Evolutionary conservation across 1,140 invertebrate genomes (phyloP).

Genomic region (Papilio polytes): DNA sequence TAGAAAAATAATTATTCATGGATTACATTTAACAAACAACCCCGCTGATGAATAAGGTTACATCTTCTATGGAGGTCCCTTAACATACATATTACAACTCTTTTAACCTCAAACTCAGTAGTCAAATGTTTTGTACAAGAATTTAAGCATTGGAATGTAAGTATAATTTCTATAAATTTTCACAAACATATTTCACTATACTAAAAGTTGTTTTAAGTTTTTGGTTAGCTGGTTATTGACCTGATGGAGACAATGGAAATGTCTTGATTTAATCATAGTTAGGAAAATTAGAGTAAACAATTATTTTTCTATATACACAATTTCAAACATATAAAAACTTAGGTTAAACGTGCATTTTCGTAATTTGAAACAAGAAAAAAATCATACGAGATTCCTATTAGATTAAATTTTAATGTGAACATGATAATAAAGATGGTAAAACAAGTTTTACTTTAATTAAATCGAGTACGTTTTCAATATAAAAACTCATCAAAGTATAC

Average conservation of each 20-base stretch:
- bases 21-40: no score
- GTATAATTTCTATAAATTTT: no score
- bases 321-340: constrained; percentile 1
- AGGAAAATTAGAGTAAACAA: not conserved
- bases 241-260: not conserved
- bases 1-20: no score
- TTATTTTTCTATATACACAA: not conserved
- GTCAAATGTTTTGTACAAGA: no score
- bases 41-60: no score
- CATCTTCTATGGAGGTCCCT: no score
- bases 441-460: constrained; percentile 4
- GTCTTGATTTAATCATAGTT: not conserved
- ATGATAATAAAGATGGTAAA: not conserved
- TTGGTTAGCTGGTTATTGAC: not conserved
- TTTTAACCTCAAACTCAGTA: no score
- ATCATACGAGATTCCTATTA: constrained; percentile 4
- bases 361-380: not conserved
- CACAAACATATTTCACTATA: not conserved
- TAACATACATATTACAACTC: no score
- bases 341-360: not conserved
- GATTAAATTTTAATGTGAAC: not conserved
- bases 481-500: not conserved
- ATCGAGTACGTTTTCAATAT: not conserved
- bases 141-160: no score
- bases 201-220: not conserved